Evolutionary conservation across 1,140 invertebrate species (phyloP), one percentile per base, ranked within the genome.

Genomic region (Caenorhabditis brenneri): DNA sequence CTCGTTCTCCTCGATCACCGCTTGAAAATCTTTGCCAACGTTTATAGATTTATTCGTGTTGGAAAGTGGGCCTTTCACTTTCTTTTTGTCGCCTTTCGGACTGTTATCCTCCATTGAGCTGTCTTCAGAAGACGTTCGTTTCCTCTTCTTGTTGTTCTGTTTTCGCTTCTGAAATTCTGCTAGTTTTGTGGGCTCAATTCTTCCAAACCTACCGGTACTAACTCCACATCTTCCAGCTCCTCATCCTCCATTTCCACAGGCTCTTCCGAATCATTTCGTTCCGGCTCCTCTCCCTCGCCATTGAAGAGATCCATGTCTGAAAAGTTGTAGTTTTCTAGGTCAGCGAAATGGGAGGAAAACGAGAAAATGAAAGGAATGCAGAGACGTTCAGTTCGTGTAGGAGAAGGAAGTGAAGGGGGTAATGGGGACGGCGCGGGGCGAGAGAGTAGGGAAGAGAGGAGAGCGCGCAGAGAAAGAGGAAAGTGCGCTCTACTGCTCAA

Each of bases 11-110:
- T 22, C 65, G 36, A 74, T 74, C 24, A 36, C n/a, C 10, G 65
- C 65, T 24, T 74, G 65, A 27, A n/a, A 74, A 3, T 42, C 65
- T 6, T 2, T 7, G n/a, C 65, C 65, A 1, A 74, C 36, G n/a
- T 74, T 74, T n/a, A 74, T 74, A 19, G 33, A 29, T n/a, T 74
- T 74, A 24, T 74, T 74, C n/a, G 29, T 42, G 24, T 74, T 74
- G 42, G 65, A 74, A 3, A 74, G 22, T 0, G 65, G 65, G 2
- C 36, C 65, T 39, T 27, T 22, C n/a, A 74, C 65, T 74, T n/a
- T n/a, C n/a, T n/a, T n/a, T n/a, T 46, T 16, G 10, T 46, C 4
- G 42, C 19, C 24, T 12, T 55, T 15, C 36, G 46, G 36, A 16
- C 15, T 46, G n/a, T 0, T 33, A 33, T 55, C 24, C 7, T 24